phyloP scores from a whole-genome alignment of 2,797 vertebrate species.

The Tokudaia tokunoshimensis region DNA sequence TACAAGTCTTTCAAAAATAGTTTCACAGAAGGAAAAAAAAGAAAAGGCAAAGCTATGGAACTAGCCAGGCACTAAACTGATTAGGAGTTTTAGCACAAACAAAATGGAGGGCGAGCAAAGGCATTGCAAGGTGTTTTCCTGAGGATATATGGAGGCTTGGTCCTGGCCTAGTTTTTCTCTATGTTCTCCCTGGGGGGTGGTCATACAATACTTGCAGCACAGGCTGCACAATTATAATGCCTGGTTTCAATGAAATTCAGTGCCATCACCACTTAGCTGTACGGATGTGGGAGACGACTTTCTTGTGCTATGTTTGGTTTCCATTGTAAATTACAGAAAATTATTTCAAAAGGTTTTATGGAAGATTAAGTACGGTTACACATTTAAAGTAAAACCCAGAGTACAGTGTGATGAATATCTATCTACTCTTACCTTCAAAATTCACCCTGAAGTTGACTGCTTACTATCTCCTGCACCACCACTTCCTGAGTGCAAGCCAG shows the following conservation, averaged over 20 bases:
- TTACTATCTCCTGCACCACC: neutral
- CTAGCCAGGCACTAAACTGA: conserved; percentile 16
- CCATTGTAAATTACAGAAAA: conserved; percentile 1
- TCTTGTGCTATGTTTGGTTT: conserved; percentile 5
- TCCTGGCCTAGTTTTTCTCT: neutral
- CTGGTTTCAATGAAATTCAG: neutral
- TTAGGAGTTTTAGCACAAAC: neutral
- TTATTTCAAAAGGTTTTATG: neutral
- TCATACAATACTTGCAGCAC: neutral
- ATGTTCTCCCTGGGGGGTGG: neutral
- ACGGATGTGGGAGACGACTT: neutral
- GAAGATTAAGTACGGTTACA: conserved; percentile 23
- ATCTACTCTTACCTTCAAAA: neutral
- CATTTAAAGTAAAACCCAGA: conserved; percentile 27
- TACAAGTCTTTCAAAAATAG: conserved; percentile 50
- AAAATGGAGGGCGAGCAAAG: neutral
- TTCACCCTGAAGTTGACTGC: neutral
- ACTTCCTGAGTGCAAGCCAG: neutral
- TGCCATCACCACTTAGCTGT: neutral
- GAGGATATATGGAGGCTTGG: neutral
- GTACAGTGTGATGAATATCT: neutral
- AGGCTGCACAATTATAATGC: neutral
- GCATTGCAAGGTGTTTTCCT: neutral
- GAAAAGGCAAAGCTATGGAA: conserved; percentile 39
- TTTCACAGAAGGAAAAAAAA: neutral